phyloP scores from a whole-genome alignment of 2,888 invertebrate genomes.

The Drosophila meridiana region DNA sequence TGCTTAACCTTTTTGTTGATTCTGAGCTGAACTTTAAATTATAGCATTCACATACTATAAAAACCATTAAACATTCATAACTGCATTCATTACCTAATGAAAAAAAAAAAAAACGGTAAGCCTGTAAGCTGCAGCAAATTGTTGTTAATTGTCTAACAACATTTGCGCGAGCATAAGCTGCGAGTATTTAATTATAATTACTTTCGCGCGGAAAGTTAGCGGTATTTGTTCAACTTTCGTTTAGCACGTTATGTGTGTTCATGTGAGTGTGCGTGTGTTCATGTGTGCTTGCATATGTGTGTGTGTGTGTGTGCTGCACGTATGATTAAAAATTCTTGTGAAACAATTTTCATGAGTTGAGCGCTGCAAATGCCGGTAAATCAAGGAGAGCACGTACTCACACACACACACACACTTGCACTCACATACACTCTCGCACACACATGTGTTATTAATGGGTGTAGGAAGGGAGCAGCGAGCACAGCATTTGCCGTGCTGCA shows the following conservation, averaged over 20 bases:
- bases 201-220: conserved; percentile 45
- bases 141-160: conserved; percentile 32
- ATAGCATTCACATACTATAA: not conserved
- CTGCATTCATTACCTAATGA: conserved; percentile 13
- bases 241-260: conserved; percentile 21
- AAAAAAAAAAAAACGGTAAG: conserved; percentile 3
- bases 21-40: conserved; percentile 1
- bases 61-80: not conserved
- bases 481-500: conserved; percentile 42
- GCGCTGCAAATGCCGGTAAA: conserved; percentile 70
- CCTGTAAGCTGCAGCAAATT: conserved; percentile 31
- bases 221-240: conserved; percentile 28
- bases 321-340: conserved; percentile 76
- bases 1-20: conserved; percentile 1
- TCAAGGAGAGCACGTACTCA: conserved; percentile 47
- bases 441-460: conserved; percentile 21
- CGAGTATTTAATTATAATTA: conserved; percentile 57
- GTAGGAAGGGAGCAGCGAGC: not conserved
- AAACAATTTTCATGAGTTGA: conserved; percentile 66
- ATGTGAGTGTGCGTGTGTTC: not conserved
- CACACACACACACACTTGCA: conserved; percentile 24
- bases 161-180: conserved; percentile 27
- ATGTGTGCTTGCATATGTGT: not conserved
- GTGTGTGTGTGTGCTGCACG: conserved; percentile 39
- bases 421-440: conserved; percentile 17